Evolutionary conservation across 2,797 vertebrate species (phyloP), one percentile per base, ranked within the genome.

Genomic region (Manis pentadactyla): DNA sequence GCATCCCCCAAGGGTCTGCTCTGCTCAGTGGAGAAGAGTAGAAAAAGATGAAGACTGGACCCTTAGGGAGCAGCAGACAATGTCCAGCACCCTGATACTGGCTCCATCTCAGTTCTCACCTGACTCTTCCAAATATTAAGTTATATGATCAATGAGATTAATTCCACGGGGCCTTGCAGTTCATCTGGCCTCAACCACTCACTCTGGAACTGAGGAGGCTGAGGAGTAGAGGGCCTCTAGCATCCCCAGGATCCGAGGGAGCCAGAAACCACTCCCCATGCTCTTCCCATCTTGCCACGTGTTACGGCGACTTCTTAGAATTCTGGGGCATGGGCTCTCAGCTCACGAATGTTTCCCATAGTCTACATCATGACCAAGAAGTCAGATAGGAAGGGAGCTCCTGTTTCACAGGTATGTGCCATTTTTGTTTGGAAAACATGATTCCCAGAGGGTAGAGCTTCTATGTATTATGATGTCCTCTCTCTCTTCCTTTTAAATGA

Each of bases 241-340:
- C 55, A 57, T 51, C 37, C 27, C 34, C 64, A 42, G 31, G n/a
- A n/a, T 12, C 34, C 57, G 31, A 29, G n/a, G 51, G 9, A 84
- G 10, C n/a, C 66, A 53, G 51, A 83, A 27, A 13, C 27, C 11
- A 27, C 18, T 21, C 34, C 6, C 53, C 9, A 10, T 53, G 2
- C 37, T 53, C 64, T 51, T 92, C 29, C 31, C 18, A 29, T 42
- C 29, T 61, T 83, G 27, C 57, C 49, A 71, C 10, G 19, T 66
- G 83, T 92, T 83, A 77, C 37, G 13, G 21, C 34, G 25, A 42
- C 31, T 81, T 73, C 42, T 85, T 53, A 73, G 64, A 89, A 49
- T 34, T 4, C 51, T 73, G 25, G 1, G 9, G 39, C 4, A 14
- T 29, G 23, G 15, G 37, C 55, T 46, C 29, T 68, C 29, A 78